phyloP scores from a whole-genome alignment of 2,113 vertebrate genomes.

The Rhinolophus sinicus region DNA sequence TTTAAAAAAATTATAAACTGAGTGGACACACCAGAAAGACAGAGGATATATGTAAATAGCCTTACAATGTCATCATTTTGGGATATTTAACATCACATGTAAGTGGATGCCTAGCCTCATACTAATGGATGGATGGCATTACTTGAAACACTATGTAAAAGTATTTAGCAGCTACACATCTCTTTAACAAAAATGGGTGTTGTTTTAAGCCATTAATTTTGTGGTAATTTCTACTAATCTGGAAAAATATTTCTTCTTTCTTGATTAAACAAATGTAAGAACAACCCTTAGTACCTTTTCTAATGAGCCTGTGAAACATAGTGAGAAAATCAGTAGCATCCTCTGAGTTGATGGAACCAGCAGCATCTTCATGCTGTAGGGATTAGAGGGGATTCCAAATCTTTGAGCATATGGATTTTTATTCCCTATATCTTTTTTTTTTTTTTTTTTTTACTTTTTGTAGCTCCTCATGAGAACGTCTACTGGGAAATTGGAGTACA shows the following conservation, averaged over 20 bases:
- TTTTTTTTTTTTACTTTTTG: background rate
- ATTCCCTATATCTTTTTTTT: background rate
- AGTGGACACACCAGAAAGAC: background rate
- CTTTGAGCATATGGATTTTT: background rate
- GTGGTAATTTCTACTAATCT: background rate
- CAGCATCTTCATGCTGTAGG: background rate
- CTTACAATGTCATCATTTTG: background rate
- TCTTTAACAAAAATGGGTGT: background rate
- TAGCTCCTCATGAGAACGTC: background rate
- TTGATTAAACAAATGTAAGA: constrained; percentile 26
- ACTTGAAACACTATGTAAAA: background rate
- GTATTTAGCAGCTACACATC: background rate
- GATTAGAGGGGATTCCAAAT: background rate
- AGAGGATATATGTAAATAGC: background rate
- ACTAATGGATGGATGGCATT: background rate
- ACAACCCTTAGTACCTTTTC: background rate
- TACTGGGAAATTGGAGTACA: background rate
- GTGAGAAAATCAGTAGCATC: background rate
- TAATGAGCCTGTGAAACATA: background rate
- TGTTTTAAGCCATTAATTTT: too few relatives aligned
- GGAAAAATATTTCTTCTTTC: background rate
- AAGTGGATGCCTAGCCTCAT: background rate
- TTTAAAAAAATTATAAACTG: background rate
- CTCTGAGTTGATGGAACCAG: background rate
- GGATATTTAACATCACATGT: background rate